Base-by-base conservation (phyloP, 2,113 vertebrate species). In the Sceloporus tristichus region DNA sequence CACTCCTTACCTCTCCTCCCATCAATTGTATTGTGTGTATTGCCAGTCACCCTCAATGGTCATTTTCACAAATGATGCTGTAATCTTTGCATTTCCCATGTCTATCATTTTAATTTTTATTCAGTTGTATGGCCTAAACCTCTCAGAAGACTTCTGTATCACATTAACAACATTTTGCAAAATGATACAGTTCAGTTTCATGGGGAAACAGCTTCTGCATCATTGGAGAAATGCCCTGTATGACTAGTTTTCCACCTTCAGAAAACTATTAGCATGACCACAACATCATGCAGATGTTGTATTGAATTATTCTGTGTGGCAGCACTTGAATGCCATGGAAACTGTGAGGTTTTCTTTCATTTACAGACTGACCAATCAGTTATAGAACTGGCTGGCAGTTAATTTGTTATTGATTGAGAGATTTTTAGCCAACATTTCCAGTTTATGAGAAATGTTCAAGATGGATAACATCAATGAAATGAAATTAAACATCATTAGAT, bases 301-400 rank as follows among this genome's bases (percentile, higher is more conserved):
- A 71, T 25, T 71, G 34, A 21, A 71, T 71, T 40, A 21, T 40
- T 29, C 38, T 84, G 21, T n/a, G 9, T 27, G 23, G 21, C 59
- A 82, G 14, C 25, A 27, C 53, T 21, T 85, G 34, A 62, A 38
- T 13, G 29, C 25, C 23, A 65, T 19, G 54, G 54, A 62, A 59
- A 75, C 54, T 11, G 75, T 25, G 23, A 62, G 3, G 34, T 65
- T 77, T 85, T 42, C 93, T 96, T 94, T 95, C 92, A 92, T 68
- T 95, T 94, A 89, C 90, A 96, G 93, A 96, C 85, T 96, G 95
- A 95, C 95, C 95, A 73, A 93, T 97, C 96, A 54, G n/a, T 73
- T 84, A 73, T 34, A 84, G 9, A 16, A 56, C 7, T 79, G 78
- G 8, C 53, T 23, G 6, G 16, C 13, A 18, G 14, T 56, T 73